These are phyloP conservation scores for Nyctibius grandis DNA, from an alignment of 2,797 vertebrate genomes.

Conservation along the genomic window DNA sequence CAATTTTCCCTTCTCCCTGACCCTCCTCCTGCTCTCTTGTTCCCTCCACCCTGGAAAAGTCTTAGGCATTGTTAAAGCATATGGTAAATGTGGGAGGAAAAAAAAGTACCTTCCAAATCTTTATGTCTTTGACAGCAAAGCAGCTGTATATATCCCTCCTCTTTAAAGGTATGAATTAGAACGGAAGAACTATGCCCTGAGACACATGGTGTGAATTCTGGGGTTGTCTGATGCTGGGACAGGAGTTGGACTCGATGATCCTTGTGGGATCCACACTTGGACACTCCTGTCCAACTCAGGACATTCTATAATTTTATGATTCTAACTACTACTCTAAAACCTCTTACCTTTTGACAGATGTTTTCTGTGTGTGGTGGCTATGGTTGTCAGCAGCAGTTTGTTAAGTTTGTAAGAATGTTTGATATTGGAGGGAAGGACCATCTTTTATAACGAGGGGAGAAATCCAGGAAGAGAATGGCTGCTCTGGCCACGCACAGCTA, in stretches of 20 bases:
- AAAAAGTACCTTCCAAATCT: slow-evolving; percentile 3
- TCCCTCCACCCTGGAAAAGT: neutral
- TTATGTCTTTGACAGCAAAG: neutral
- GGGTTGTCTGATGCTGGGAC: too few species aligned
- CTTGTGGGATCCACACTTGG: too few species aligned
- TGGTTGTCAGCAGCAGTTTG: neutral
- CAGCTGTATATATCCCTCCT: slow-evolving; percentile 4
- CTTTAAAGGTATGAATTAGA: neutral
- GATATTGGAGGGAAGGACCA: neutral
- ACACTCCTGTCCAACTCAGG: too few species aligned
- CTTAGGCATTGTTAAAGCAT: neutral
- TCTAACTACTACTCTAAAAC: neutral
- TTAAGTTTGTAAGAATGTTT: neutral
- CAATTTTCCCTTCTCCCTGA: neutral
- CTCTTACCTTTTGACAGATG: neutral
- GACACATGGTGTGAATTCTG: too few species aligned
- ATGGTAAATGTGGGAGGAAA: neutral
- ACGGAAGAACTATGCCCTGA: neutral
- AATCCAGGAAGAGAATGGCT: neutral
- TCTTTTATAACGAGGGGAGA: neutral
- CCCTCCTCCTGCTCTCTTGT: neutral
- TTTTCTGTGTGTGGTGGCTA: neutral
- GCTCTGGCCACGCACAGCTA: neutral
- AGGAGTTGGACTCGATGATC: too few species aligned
- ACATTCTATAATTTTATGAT: too few species aligned